Base-by-base conservation (phyloP, 2,888 invertebrate genomes). In the Clivina fossor region DNA sequence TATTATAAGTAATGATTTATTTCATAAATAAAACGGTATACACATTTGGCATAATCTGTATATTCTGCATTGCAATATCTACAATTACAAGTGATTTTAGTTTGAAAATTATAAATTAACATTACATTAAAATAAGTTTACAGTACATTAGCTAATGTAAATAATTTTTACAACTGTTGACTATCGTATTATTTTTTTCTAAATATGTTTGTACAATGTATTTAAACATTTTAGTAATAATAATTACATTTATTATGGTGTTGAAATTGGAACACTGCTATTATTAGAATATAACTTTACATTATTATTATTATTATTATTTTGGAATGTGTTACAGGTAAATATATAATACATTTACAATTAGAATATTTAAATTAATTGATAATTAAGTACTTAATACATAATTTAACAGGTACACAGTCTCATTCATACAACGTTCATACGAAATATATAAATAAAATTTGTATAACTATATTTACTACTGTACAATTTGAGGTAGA, bases 401-500 rank as follows among this genome's bases (percentile, higher is more conserved):
- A 9, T 22, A 9, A 30, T 28, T 7, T 41, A 43, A 19, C 43
- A 43, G 51, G 41, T 43, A 43, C 35, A 28, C 51, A 53, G 18
- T 16, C 11, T 40, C 47, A 47, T 26, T 16, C 44, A 37, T 15
- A 2, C 41, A 20, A 15, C 44, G 40, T 35, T 44, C 53, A 44
- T 15, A 35, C 53, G 9, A 13, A n/a, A n/a, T 33, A 35, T 50
- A 53, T 53, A 53, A 53, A 53, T 53, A 43, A 53, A 22, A 53
- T 53, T 53, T 33, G n/a, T n/a, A n/a, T n/a, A n/a, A n/a, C n/a
- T 44, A 67, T 70, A 69, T 63, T 66, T 65, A 67, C 68, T 69
- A 69, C 63, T 58, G 63, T 64, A 64, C 70, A 67, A 68, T 71
- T 68, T 73, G 72, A 73, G 72, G 73, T 73, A 73, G 72, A 71